Base-by-base conservation (phyloP, 2,888 invertebrate genomes). In the Lucinisca nassula region DNA sequence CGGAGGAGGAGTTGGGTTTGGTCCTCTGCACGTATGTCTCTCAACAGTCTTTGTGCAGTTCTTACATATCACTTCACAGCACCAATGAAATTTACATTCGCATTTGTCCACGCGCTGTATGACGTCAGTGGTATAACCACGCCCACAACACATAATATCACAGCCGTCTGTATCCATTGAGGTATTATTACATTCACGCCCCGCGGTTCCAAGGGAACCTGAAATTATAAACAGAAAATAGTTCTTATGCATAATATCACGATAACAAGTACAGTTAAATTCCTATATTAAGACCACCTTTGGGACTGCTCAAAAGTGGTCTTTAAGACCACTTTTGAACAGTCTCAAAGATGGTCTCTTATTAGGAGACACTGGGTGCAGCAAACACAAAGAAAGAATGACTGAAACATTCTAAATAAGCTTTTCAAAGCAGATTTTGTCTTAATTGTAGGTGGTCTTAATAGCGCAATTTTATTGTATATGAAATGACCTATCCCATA, bases 1-100 rank as follows among this genome's bases (percentile, higher is more conserved):
- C 2, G 74, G 49, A 10, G 45, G 45, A 8, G 74, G 74, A n/a
- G 74, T 74, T 10, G 74, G 74, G 30, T 74, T 74, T 45, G 74
- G 74, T 74, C 74, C 74, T 4, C 98, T 98, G 97, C 98, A 98
- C 85, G 98, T 98, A 96, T 98, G 98, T 79, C 98, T 97, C 95
- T 98, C 98, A 89, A 98, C 97, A 91, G 95, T 94, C 97, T 92
- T 90, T 12, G 92, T 91, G 79, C 98, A 98, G 83, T 98, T 98
- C 96, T 98, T 98, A 97, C 98, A 98, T 97, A 98, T 98, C 85
- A 98, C 98, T 96, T 98, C 98, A 97, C 98, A 98, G 96, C 98
- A 98, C 97, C 98, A 98, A 96, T 98, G 97, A 97, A 98, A 98
- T 96, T 98, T 98, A 97, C 98, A 98, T 95, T 98, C 97, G 96